Percentiles rank a stretch among this genome's conserved stretches.
Conservation (phyloP, 2,888 invertebrate genomes). For the Horisme vitalbata region DNA sequence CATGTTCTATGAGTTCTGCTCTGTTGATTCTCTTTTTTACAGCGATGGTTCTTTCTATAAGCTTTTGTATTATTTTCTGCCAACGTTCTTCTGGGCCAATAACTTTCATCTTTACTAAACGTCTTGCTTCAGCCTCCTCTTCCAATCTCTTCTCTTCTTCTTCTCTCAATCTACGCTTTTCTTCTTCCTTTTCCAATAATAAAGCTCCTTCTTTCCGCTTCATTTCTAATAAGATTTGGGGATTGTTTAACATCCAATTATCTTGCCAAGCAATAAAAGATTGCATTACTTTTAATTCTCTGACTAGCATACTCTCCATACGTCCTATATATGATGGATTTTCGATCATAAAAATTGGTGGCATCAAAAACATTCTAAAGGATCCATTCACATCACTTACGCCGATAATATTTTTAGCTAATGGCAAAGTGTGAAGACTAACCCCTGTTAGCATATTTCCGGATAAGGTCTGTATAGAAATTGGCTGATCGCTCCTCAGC, state of each 20-base stretch:
- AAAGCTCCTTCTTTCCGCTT: conserved; percentile 67
- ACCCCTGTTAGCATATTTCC: conserved; percentile 86
- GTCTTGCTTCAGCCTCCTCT: conserved; percentile 75
- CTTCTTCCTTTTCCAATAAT: conserved; percentile 69
- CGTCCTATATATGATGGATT: conserved; percentile 64
- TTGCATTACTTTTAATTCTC: conserved; percentile 78
- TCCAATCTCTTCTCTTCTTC: conserved; percentile 73
- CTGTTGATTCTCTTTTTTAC: conserved; percentile 85
- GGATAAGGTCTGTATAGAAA: conserved; percentile 86
- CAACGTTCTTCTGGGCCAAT: conserved; percentile 80
- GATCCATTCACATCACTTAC: conserved; percentile 87
- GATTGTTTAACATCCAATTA: conserved; percentile 77
- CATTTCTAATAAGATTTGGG: conserved; percentile 62
- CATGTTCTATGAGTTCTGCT: conserved; percentile 82
- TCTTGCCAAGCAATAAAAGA: conserved; percentile 84
- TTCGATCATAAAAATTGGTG: conserved; percentile 76
- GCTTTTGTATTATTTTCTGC: conserved; percentile 85
- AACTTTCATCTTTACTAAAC: conserved; percentile 62
- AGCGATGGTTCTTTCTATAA: conserved; percentile 85
- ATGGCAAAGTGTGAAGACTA: conserved; percentile 80
- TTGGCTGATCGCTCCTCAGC: conserved; percentile 86
- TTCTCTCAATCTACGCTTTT: conserved; percentile 62
- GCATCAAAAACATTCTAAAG: conserved; percentile 84
- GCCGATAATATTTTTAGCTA: conserved; percentile 84
- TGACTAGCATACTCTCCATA: conserved; percentile 71